A percentile compares a stretch with the other conserved stretches of the same genome.
These are phyloP conservation scores for Steatornis caripensis DNA, from an alignment of 2,113 vertebrate genomes.

Conservation along the genomic window DNA sequence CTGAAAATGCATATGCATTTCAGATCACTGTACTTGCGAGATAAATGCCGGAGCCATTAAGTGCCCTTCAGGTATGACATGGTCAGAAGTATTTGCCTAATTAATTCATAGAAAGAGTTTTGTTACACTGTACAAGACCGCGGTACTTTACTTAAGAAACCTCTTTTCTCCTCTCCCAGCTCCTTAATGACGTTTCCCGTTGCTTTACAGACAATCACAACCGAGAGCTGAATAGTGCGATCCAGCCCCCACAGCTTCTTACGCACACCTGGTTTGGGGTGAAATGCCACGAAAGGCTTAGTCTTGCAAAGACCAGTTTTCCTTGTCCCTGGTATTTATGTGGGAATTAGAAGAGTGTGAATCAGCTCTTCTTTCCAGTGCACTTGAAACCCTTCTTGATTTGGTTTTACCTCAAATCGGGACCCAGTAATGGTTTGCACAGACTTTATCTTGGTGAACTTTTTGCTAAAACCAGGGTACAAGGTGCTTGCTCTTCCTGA, in stretches of 20 bases:
- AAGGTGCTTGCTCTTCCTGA: background rate
- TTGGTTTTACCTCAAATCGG: slow-evolving; percentile 9
- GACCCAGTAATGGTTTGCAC: background rate
- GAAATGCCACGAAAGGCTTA: background rate
- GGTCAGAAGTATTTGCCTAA: slow-evolving; percentile 48
- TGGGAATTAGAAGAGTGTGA: slow-evolving; percentile 3
- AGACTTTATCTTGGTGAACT: background rate
- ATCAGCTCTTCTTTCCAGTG: background rate
- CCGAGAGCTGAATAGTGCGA: background rate
- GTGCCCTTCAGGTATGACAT: slow-evolving; percentile 63
- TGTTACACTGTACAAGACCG: background rate
- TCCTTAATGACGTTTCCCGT: background rate
- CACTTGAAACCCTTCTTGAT: slow-evolving; percentile 25
- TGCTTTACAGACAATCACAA: slow-evolving; percentile 48
- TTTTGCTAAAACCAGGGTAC: background rate
- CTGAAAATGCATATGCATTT: slow-evolving; percentile 2
- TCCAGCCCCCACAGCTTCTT: background rate
- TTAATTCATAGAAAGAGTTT: slow-evolving; percentile 13
- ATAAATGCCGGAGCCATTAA: slow-evolving; percentile 55
- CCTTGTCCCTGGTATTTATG: slow-evolving; percentile 26
- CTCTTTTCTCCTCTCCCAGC: background rate
- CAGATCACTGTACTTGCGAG: background rate
- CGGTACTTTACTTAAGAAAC: slow-evolving; percentile 13
- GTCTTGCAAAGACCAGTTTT: slow-evolving; percentile 21
- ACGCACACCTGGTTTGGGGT: background rate